Base-by-base conservation (phyloP, 1,140 invertebrate species). In the Schmidtea mediterranea region DNA sequence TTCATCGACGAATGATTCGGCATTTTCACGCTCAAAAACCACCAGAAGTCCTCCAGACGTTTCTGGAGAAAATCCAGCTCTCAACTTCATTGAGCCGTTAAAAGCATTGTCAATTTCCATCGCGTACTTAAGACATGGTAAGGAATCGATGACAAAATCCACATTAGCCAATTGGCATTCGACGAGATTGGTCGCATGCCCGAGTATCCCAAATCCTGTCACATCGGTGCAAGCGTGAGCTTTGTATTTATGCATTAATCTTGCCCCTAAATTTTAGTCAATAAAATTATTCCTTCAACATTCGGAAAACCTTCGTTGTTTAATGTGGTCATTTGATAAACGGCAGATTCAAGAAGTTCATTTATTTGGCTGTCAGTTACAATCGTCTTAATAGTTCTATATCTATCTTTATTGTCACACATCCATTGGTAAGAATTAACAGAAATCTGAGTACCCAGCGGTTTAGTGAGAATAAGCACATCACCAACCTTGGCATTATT, bases 371-470 rank as follows among this genome's bases (percentile, higher is more conserved):
- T 13, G 3, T 10, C 10, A 10, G 26, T 32, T 10, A 10, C 26
- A 10, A 32, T 32, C 3, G 3, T 3, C 26, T 32, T 32, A 10
- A 32, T 32, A 3, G 3, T 32, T 6, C 10, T 10, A 10, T 32
- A 32, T 10, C 26, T 32, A 3, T 32, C 26, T 3, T 10, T 10
- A 38, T 72, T 59, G 59, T 83, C 80, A 56, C 90, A 82, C 2
- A 94, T 67, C 87, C 87, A 94, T 60, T 92, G 84, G 63, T 94
- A 83, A 5, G 84, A 83, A 69, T 90, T 92, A 0, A 90, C 86
- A 26, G 86, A 86, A 18, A 95, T 82, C 69, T 89, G 79, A 15
- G 82, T 92, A 40, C 87, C 87, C 24, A 95, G 70, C 9, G 87
- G 87, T 67, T 95, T 95, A 10, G 87, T 95, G 9, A 95, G 65